A percentile compares a stretch with the other conserved stretches of the same genome.
Evolutionary conservation across 2,113 vertebrate genomes (phyloP).

Genomic region (Trichomycterus rosablanca): DNA sequence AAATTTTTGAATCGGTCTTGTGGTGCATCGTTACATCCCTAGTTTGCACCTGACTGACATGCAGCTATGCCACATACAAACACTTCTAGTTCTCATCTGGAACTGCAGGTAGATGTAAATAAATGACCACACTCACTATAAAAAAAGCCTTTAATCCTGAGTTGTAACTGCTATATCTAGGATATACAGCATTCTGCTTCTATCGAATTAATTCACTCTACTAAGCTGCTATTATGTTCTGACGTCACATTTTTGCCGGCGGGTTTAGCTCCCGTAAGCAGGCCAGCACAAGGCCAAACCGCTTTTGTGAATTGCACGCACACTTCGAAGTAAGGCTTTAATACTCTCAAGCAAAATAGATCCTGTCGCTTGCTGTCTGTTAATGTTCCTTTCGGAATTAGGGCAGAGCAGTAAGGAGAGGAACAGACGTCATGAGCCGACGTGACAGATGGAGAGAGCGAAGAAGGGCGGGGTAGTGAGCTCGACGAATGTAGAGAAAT

Average conservation of each 20-base stretch:
- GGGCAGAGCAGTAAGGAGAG: conserved; percentile 39
- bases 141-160: too few species aligned
- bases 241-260: neutral
- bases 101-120: too few species aligned
- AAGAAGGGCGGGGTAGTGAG: conserved; percentile 3
- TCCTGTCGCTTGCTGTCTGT: conserved; percentile 30
- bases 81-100: too few species aligned
- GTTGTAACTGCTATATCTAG: too few species aligned
- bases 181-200: too few species aligned
- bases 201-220: too few species aligned
- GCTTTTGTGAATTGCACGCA: conserved; percentile 10
- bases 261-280: neutral
- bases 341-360: conserved; percentile 42
- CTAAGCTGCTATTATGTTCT: neutral
- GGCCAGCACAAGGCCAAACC: conserved; percentile 32
- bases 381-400: conserved; percentile 41
- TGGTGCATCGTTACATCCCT: too few species aligned
- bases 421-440: conserved; percentile 28
- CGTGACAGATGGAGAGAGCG: conserved; percentile 40
- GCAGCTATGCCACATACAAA: too few species aligned
- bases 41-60: too few species aligned
- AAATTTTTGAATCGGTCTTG: too few species aligned
- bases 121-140: too few species aligned
- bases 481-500: conserved; percentile 30
- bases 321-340: too few species aligned